phyloP scores from a whole-genome alignment of 92 coral and sea anemone species.

The Micromussa lordhowensis region DNA sequence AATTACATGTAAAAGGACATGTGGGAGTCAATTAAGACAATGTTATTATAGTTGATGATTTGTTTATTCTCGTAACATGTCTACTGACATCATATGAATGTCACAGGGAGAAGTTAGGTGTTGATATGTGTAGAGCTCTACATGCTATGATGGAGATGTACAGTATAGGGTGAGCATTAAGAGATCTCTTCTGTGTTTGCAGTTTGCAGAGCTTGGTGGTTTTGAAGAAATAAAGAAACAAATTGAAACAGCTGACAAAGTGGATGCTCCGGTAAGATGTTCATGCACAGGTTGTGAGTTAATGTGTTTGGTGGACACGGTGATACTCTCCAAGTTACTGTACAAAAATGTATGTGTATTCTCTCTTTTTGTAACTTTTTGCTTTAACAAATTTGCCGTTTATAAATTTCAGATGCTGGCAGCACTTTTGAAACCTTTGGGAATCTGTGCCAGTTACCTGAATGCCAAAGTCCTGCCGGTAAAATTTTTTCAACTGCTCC shows the following conservation, averaged over 20 bases:
- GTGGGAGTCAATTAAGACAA: too few relatives aligned
- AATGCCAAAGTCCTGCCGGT: conserved; percentile 84
- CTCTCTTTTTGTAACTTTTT: background rate
- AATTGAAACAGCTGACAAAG: conserved; percentile 80
- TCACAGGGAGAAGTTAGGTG: too few relatives aligned
- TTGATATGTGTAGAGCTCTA: too few relatives aligned
- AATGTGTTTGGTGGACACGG: too few relatives aligned
- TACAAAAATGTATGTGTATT: background rate
- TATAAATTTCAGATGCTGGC: conserved; percentile 77
- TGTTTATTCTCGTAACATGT: too few relatives aligned
- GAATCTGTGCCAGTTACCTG: conserved; percentile 88
- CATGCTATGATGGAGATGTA: too few relatives aligned
- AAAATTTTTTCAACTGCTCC: conserved; percentile 20
- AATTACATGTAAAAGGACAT: too few relatives aligned
- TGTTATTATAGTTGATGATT: too few relatives aligned
- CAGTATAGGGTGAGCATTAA: background rate
- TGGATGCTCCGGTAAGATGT: conserved; percentile 83
- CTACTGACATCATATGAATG: too few relatives aligned
- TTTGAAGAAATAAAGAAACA: conserved; percentile 81
- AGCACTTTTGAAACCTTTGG: conserved; percentile 81
- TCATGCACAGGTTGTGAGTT: too few relatives aligned
- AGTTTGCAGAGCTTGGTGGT: conserved; percentile 91
- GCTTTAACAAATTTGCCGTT: background rate
- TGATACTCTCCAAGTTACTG: background rate
- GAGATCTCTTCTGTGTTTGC: background rate